These are phyloP conservation scores for Alentia gelatinosa DNA, from an alignment of 2,888 invertebrate genomes.

Conservation along the genomic window DNA sequence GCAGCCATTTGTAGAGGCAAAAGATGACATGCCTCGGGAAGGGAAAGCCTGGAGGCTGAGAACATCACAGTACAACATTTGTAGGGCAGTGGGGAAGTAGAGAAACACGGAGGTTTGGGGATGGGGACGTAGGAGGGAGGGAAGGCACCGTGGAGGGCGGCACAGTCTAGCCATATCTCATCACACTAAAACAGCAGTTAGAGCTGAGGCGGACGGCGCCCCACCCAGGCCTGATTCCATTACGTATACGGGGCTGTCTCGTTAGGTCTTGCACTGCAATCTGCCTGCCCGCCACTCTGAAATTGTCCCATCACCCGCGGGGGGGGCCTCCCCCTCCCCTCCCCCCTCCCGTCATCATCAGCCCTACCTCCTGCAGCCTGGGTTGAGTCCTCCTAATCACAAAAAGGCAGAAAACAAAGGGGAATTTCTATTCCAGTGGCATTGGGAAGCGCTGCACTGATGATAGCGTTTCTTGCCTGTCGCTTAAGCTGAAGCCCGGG, in stretches of 20 bases:
- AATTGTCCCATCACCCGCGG: background rate
- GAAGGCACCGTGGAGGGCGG: background rate
- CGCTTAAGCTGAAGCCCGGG: background rate
- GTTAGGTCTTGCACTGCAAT: background rate
- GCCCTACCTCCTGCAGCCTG: background rate
- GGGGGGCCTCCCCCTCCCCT: background rate
- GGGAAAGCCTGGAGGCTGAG: too few relatives aligned
- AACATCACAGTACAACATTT: too few relatives aligned
- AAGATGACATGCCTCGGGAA: too few relatives aligned
- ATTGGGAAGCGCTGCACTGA: background rate
- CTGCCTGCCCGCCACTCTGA: background rate
- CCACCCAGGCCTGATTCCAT: background rate
- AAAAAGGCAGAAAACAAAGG: constrained; percentile 18
- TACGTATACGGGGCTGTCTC: background rate
- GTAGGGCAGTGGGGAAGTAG: background rate
- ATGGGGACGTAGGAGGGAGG: background rate
- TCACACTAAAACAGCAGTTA: constrained; percentile 22
- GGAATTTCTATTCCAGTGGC: background rate
- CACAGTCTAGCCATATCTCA: background rate
- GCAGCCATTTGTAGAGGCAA: too few relatives aligned
- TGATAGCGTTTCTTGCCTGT: constrained; percentile 17
- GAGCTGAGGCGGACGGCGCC: background rate
- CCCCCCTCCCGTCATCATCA: background rate
- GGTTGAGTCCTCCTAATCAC: constrained; percentile 10
- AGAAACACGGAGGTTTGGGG: background rate